Base-by-base conservation (phyloP, 37 sponge, comb jelly and placozoan species). In the Haliclona indistincta region DNA sequence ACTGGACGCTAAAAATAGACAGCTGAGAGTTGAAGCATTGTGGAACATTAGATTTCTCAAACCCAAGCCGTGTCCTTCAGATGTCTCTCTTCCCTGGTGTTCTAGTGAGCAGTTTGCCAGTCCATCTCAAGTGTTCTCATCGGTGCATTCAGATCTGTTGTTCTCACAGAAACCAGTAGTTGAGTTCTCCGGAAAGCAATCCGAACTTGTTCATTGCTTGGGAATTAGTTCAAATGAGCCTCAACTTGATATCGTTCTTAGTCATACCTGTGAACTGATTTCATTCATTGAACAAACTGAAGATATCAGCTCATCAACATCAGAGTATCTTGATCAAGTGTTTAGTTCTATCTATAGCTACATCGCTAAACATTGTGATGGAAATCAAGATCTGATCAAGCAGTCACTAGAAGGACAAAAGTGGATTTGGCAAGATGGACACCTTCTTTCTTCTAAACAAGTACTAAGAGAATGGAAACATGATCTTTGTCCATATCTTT, bases 341-440 rank as follows among this genome's bases (percentile, higher is more conserved):
- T 54, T 79, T 39, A 26, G n/a, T 11, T 28, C 37, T 3, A 54
- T 79, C 10, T 86, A 79, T 38, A 56, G 53, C 7, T 70, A 4
- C 39, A 35, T 87, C 1, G 30, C 32, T 10, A 0, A 64, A 0
- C n/a, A 35, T n/a, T n/a, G n/a, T 28, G 25, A 7, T 11, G 38
- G 10, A 17, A 4, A 13, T 28, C 6, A 6, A 2, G 32, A 43
- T 0, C 32, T 28, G 41, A 69, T 58, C n/a, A 58, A 25, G n/a
- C 32, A 32, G 19, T 20, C 38, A n/a, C 7, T 29, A 41, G 25
- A 19, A 2, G 52, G 36, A 6, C 0, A 68, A 20, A 43, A 37
- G 38, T 76, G 76, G 30, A 81, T 88, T 20, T 88, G 88, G 88
- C 77, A 81, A 54, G 67, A 64, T 37, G 67, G 71, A 28, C 10